A percentile compares a stretch with the other conserved stretches of the same genome.
Evolutionary conservation across 2,888 invertebrate species (phyloP).

Genomic region (Graphium colonna): DNA sequence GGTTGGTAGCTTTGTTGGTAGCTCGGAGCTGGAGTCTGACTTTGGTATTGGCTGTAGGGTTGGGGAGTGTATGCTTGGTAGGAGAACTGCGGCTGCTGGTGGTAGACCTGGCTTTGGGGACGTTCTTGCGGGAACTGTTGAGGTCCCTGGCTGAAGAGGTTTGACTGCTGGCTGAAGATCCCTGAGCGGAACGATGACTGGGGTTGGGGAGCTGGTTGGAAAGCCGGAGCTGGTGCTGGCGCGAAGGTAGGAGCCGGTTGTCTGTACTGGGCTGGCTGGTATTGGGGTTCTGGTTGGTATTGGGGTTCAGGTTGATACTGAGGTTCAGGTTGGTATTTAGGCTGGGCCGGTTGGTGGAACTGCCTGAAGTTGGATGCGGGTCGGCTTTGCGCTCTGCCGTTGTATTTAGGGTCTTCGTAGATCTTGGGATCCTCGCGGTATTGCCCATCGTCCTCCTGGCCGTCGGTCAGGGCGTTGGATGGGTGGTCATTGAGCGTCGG

Average conservation of each 20-base stretch:
- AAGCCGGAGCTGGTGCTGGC: constrained; percentile 28
- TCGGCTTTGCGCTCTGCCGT: constrained; percentile 47
- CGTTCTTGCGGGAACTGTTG: constrained; percentile 57
- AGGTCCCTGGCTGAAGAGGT: constrained; percentile 51
- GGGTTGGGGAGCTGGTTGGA: constrained; percentile 26
- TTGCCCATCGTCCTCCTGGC: constrained; percentile 91
- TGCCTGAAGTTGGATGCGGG: constrained; percentile 46
- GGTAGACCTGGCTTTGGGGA: constrained; percentile 65
- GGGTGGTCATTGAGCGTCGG: constrained; percentile 83
- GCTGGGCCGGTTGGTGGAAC: constrained; percentile 43
- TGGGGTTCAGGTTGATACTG: constrained; percentile 39
- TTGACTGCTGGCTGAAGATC: constrained; percentile 41
- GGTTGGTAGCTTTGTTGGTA: constrained; percentile 38
- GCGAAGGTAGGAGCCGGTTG: constrained; percentile 31
- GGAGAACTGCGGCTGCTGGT: constrained; percentile 66
- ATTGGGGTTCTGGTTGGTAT: constrained; percentile 31
- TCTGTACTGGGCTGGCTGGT: constrained; percentile 34
- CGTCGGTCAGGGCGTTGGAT: constrained; percentile 76
- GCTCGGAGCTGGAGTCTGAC: constrained; percentile 26
- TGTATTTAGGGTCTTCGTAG: constrained; percentile 86
- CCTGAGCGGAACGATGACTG: constrained; percentile 40
- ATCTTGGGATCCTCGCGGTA: constrained; percentile 91
- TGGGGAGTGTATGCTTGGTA: constrained; percentile 62
- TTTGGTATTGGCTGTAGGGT: constrained; percentile 49
- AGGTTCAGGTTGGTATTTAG: constrained; percentile 34